Base-by-base conservation (phyloP, 2,888 invertebrate genomes). In the Escarpia spicata region DNA sequence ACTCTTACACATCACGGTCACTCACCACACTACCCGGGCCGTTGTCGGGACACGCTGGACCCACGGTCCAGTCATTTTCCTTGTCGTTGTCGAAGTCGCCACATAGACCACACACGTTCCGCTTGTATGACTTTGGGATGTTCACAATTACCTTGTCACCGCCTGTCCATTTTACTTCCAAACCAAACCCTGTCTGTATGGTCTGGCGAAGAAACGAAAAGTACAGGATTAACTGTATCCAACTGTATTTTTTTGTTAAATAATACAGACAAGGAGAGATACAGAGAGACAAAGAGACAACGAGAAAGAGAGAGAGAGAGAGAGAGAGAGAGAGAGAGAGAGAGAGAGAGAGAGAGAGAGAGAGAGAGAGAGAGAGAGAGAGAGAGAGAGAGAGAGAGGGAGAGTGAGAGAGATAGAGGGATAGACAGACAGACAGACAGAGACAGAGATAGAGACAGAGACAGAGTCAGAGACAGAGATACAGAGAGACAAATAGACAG, bases 41-140 rank as follows among this genome's bases (percentile, higher is more conserved):
- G 43, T 44, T 60, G 10, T 90, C 92, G 8, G 94, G 93, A 94
- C 95, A 95, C 0, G 92, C 92, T 37, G 94, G 94, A 9, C 96
- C 96, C 3, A 95, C 92, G 3, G 92, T 94, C 93, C 94, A 97
- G 97, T 99, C 99, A 96, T 99, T 99, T 94, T 98, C 97, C 1
- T 98, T 97, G 94, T 98, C 97, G 92, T 98, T 98, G 96, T 99
- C 99, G 96, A 98, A 99, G 96, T 99, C 99, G 0, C 99, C 99
- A 96, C 99, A 99, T 26, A 99, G 97, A 19, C 99, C 99, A 96
- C 99, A 99, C 91, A 98, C 96, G 58, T 97, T 93, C 97, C 97
- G 96, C 97, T 98, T 96, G 97, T 98, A 91, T 96, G 97, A 92
- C 97, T 97, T 95, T 3, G 98, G 98, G 4, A 98, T 98, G 0